Percentiles rank a stretch among this genome's conserved stretches.
phyloP scores from a whole-genome alignment of 2,113 vertebrate genomes.

The Protobothrops flavoviridis region DNA sequence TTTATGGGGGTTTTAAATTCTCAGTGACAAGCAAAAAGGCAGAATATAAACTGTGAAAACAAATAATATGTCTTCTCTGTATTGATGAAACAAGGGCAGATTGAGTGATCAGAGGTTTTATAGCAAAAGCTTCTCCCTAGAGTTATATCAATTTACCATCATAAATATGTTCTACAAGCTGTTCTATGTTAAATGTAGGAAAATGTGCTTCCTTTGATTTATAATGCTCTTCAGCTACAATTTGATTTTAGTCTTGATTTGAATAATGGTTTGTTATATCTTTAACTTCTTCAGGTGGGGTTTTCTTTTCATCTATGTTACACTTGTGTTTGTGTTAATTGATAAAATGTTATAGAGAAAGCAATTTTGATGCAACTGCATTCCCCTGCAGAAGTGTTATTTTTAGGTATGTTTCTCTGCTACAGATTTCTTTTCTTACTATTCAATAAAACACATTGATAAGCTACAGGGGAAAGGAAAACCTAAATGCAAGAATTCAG shows the following conservation, averaged over 20 bases:
- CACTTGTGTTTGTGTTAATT: not conserved
- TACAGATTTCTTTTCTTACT: not conserved
- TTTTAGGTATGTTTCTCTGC: not conserved
- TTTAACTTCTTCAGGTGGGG: not conserved
- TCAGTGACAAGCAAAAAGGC: not conserved
- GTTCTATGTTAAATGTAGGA: not conserved
- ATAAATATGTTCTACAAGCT: not conserved
- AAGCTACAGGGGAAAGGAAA: not conserved
- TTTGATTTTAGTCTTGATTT: not conserved
- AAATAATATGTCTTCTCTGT: not conserved
- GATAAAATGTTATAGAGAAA: not conserved
- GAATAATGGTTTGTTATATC: not conserved
- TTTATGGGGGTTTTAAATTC: not conserved
- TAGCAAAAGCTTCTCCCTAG: not conserved
- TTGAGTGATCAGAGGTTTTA: not conserved
- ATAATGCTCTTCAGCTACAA: not conserved
- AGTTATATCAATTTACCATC: not conserved
- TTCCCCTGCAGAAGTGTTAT: not conserved
- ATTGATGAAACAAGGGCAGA: not conserved
- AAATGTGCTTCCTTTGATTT: not conserved
- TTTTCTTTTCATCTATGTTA: not conserved
- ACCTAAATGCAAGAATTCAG: not conserved
- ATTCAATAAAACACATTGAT: not conserved
- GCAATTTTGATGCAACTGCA: not conserved
- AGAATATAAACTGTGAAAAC: not conserved